Percentiles rank a stretch among this genome's conserved stretches.
These are phyloP conservation scores for Sterrhoptilus dennistouni DNA, from an alignment of 2,113 vertebrate species.

Conservation along the genomic window DNA sequence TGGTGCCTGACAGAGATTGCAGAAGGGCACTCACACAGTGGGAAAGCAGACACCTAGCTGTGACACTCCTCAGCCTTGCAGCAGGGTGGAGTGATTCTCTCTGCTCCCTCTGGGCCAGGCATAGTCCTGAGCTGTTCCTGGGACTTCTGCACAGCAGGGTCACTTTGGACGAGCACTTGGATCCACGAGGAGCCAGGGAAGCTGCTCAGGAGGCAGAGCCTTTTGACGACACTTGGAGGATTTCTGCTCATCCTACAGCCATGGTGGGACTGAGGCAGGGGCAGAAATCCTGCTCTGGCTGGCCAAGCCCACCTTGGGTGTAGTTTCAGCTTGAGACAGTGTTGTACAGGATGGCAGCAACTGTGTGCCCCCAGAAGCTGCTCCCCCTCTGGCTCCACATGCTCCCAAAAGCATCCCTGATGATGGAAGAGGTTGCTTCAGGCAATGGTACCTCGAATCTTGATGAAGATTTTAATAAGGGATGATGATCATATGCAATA, in stretches of 20 bases:
- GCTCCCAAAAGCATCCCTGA: neutral
- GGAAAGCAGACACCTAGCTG: neutral
- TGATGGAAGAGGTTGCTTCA: neutral
- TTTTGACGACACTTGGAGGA: rapidly evolving
- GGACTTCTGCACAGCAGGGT: neutral
- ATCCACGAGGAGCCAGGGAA: neutral
- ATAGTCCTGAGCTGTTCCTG: neutral
- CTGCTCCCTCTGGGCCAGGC: rapidly evolving
- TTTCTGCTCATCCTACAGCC: neutral
- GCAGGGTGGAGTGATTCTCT: neutral
- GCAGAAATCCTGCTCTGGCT: neutral
- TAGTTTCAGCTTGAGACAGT: neutral
- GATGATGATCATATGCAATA: neutral
- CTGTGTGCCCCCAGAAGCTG: neutral
- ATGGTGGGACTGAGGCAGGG: neutral
- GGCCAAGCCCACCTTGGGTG: neutral
- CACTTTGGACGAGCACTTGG: neutral
- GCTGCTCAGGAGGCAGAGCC: neutral
- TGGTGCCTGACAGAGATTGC: neutral
- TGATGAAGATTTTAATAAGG: neutral
- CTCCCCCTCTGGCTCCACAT: neutral
- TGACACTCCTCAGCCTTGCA: neutral
- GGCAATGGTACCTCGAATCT: neutral
- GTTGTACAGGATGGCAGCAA: neutral
- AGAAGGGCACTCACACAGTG: neutral